These are phyloP conservation scores for Dermatemys mawii DNA, from an alignment of 2,113 vertebrate genomes.

Conservation along the genomic window DNA sequence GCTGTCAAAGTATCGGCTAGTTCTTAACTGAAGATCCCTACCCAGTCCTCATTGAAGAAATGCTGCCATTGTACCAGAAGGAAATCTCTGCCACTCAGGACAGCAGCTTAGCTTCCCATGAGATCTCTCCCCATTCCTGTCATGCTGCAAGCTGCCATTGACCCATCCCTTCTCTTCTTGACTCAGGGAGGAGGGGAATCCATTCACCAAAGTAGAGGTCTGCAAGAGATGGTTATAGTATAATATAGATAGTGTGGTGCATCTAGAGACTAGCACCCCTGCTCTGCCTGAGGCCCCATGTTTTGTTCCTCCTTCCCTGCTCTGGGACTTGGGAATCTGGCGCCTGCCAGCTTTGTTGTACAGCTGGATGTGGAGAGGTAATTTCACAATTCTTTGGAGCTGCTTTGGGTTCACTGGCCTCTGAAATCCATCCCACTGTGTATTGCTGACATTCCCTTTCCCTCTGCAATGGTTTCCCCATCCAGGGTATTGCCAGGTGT, in stretches of 20 bases:
- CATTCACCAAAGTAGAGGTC: background rate
- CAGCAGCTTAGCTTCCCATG: background rate
- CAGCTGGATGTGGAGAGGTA: conserved; percentile 21
- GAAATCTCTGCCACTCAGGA: background rate
- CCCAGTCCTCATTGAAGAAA: background rate
- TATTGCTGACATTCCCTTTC: conserved; percentile 24
- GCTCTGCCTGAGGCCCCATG: background rate
- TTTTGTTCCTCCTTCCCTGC: conserved; percentile 9
- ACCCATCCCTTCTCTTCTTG: background rate
- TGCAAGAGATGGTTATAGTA: background rate
- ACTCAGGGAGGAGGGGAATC: background rate
- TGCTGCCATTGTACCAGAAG: background rate
- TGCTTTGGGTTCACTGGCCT: background rate
- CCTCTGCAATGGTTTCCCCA: background rate
- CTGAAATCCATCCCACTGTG: background rate
- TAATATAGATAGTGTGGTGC: background rate
- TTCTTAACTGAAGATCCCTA: background rate
- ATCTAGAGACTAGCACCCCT: background rate
- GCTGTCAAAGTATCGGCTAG: background rate
- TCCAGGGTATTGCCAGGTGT: background rate
- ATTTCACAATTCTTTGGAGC: conserved; percentile 54
- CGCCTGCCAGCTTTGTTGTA: conserved; percentile 45
- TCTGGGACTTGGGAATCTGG: conserved; percentile 49
- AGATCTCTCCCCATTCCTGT: background rate
- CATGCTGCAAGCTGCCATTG: background rate